Base-by-base conservation (phyloP, 2,113 vertebrate species). In the Vicugna pacos region DNA sequence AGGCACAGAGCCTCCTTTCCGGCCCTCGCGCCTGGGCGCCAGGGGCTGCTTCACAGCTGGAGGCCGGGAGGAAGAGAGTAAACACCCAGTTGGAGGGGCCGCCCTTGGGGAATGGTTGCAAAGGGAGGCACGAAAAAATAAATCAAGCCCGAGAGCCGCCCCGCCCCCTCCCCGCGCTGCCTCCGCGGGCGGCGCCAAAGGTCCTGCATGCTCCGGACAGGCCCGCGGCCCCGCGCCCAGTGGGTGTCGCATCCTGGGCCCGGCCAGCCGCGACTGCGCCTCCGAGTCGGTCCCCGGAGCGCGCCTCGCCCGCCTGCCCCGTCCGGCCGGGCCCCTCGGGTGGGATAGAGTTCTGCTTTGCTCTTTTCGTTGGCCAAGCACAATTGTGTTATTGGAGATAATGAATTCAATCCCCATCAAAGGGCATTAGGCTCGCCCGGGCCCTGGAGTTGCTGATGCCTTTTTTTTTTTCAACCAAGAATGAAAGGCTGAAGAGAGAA, bases 341-440 rank as follows among this genome's bases (percentile, higher is more conserved):
- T 97, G 32, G 93, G 30, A 89, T n/a, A 98, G 99, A 98, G 99
- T 98, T 98, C 99, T 98, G 98, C 99, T 99, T 99, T 99, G 99
- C 99, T 99, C 99, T 99, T 99, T 99, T 99, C 99, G 99, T 99
- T 98, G 99, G 98, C 99, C 98, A 98, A 98, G 99, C 99, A 99
- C 99, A 99, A 99, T 99, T 99, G 99, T 99, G 99, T 99, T 99
- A 99, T 99, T 99, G 99, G 99, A 99, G 99, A 99, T 99, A 99
- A 99, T 99, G 99, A 99, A 99, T 99, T 99, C 99, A 99, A 99
- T 99, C 99, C 99, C 99, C 99, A 99, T 99, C 99, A 99, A 99
- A 99, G 99, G 99, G 99, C 99, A 99, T 99, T 99, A 99, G 99
- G 98, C 99, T 99, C 98, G 99, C 98, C 98, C 99, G 95, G 99